phyloP scores from a whole-genome alignment of 2,888 invertebrate genomes.

The Osmoderma eremita region DNA sequence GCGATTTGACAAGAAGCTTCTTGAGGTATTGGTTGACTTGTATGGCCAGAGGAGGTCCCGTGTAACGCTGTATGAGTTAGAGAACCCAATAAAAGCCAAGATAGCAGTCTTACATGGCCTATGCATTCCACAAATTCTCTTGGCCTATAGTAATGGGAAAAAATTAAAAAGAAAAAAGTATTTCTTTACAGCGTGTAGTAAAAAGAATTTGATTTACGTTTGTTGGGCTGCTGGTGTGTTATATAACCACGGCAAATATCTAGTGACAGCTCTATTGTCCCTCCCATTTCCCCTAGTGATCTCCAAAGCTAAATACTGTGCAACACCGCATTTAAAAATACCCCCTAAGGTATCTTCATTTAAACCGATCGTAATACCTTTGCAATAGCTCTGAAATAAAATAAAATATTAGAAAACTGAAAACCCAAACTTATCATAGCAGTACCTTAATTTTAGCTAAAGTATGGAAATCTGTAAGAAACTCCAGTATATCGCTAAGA shows the following conservation, averaged over 20 bases:
- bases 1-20: constrained; percentile 97
- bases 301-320: constrained; percentile 93
- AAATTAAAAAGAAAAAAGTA: background rate
- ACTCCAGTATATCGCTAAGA: constrained; percentile 91
- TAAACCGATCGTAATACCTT: constrained; percentile 73
- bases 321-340: constrained; percentile 94
- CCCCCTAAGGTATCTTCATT: constrained; percentile 98
- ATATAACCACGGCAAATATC: constrained; percentile 92
- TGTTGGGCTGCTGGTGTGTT: constrained; percentile 83
- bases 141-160: constrained; percentile 68
- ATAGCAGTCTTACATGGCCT: constrained; percentile 90
- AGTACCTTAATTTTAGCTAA: constrained; percentile 94
- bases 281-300: constrained; percentile 87
- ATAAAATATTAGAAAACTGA: background rate
- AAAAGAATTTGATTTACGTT: constrained; percentile 69
- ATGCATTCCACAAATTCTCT: constrained; percentile 96
- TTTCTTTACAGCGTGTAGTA: background rate
- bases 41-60: constrained; percentile 62
- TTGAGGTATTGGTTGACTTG: constrained; percentile 89
- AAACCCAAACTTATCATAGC: background rate
- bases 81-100: constrained; percentile 97
- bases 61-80: constrained; percentile 85
- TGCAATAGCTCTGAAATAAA: constrained; percentile 72
- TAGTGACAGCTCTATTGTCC: constrained; percentile 82
- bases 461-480: constrained; percentile 95